Evolutionary conservation across 1,140 invertebrate genomes (phyloP), one percentile per base, ranked within the genome.

Genomic region (Paraescarpia echinospica): DNA sequence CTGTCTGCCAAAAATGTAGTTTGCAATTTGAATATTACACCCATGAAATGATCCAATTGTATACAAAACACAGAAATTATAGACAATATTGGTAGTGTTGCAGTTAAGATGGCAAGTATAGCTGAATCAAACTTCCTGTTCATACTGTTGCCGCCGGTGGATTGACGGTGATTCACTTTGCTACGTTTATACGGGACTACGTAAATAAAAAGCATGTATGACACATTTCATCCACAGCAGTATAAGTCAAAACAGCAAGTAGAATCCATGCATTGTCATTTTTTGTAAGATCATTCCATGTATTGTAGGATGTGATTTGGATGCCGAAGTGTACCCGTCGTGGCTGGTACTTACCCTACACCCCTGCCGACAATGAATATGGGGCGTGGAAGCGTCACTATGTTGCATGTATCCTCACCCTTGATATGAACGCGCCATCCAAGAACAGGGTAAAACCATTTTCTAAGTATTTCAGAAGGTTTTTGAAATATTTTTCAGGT

Each of bases 261-360:
- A 77, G 22, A 41, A 41, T 41, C 59, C 9, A 77, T 4, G 22
- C 22, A 77, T 77, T 77, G 59, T 77, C 0, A 51, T 51, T 51
- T 51, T 51, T 18, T 77, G 0, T 77, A 77, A 27, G 0, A 77
- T 77, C 8, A 77, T 77, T 77, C 59, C 59, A 77, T 5, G 59
- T 31, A 33, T 90, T 90, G 34, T 91, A 93, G 92, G 94, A 95
- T 92, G 92, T 92, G 34, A 33, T 95, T 8, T 95, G 94, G 94
- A 93, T 91, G 59, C 93, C 93, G 2, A 95, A 94, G 51, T 94
- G 94, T 93, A 48, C 93, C 34, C 91, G 59, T n/a, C 92, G 93
- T 77, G 94, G 94, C n/a, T 95, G 94, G 94, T 94, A 93, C 77
- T 91, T 94, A 33, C 94, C 94, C n/a, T 94, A 94, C 91, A 92